A percentile compares a stretch with the other conserved stretches of the same genome.
These are phyloP conservation scores for Papilio protenor DNA, from an alignment of 2,888 invertebrate species.

Conservation along the genomic window DNA sequence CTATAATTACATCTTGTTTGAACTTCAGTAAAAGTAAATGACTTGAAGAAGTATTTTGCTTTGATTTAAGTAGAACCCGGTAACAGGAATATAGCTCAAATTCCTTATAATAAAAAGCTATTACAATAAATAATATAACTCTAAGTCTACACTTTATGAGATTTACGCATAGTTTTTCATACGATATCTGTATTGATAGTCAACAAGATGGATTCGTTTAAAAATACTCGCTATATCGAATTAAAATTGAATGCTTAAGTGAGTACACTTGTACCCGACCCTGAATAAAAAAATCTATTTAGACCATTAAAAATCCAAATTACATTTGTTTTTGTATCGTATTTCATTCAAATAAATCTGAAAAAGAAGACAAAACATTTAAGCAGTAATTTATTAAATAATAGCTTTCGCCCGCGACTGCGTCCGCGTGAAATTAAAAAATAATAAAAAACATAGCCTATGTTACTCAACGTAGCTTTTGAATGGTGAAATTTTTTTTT, in stretches of 20 bases:
- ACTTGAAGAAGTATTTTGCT: conserved; percentile 58
- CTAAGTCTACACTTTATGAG: not conserved
- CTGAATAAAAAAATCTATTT: conserved; percentile 37
- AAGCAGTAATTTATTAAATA: no score
- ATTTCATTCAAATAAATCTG: not conserved
- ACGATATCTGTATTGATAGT: not conserved
- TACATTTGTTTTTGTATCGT: conserved; percentile 28
- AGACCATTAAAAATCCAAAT: conserved; percentile 34
- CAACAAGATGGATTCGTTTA: not conserved
- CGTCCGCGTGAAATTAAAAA: no score
- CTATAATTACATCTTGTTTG: conserved; percentile 73
- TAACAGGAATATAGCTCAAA: conserved; percentile 44
- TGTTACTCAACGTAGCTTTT: no score
- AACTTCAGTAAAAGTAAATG: conserved; percentile 59
- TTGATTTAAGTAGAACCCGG: conserved; percentile 54
- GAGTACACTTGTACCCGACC: conserved; percentile 39
- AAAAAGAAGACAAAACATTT: not conserved
- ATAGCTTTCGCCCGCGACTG: no score
- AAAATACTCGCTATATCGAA: conserved; percentile 11
- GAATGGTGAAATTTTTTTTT: no score
- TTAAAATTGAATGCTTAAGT: conserved; percentile 42
- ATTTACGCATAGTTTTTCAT: not conserved
- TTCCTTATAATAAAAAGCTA: conserved; percentile 13
- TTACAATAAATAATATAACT: not conserved
- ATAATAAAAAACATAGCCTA: no score